Evolutionary conservation across 2,113 vertebrate genomes (phyloP).

Genomic region (Ceuthmochares aereus): DNA sequence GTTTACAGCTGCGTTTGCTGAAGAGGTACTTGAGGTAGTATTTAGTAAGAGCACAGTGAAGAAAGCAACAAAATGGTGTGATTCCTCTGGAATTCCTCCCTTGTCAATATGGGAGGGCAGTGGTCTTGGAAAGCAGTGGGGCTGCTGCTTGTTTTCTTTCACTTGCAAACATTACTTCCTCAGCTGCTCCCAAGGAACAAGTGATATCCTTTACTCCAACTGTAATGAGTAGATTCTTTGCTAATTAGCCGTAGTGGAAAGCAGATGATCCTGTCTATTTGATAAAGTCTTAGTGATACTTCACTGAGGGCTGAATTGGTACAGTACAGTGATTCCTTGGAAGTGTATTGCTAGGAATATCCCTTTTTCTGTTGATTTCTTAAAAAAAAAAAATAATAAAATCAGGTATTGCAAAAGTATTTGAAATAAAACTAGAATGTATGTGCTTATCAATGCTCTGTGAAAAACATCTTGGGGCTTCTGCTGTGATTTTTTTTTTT

Average conservation of each 20-base stretch:
- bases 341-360: background rate
- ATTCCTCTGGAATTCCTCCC: background rate
- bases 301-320: background rate
- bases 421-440: background rate
- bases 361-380: background rate
- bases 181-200: background rate
- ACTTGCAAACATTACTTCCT: background rate
- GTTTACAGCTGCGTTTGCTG: background rate
- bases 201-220: background rate
- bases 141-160: background rate
- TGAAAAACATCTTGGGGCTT: background rate
- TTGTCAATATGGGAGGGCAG: background rate
- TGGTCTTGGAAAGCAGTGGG: background rate
- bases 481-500: background rate
- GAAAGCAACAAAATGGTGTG: slow-evolving; percentile 20
- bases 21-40: background rate
- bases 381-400: no score
- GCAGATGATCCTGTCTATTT: background rate
- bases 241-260: slow-evolving; percentile 6
- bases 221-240: background rate
- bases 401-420: background rate
- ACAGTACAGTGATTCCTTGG: background rate
- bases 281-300: background rate
- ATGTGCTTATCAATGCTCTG: background rate
- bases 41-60: background rate